Evolutionary conservation across 2,113 vertebrate genomes (phyloP).

Genomic region (Cebus imitator): DNA sequence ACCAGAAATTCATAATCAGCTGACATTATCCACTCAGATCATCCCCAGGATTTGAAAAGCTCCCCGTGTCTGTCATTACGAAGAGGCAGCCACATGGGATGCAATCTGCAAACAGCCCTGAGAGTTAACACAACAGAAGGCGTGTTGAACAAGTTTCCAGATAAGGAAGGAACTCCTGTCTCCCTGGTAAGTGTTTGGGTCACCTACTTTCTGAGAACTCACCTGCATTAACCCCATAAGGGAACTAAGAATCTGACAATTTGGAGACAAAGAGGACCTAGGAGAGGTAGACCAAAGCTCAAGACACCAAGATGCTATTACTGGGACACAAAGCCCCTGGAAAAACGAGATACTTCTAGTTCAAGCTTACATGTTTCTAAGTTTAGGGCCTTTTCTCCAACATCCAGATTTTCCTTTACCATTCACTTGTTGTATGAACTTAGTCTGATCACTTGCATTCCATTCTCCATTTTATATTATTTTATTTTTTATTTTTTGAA

Average conservation of each 20-base stretch:
- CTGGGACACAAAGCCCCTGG: neutral
- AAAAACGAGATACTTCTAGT: neutral
- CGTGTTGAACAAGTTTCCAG: neutral
- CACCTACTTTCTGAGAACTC: constrained; percentile 1
- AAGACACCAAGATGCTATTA: neutral
- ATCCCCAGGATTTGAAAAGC: constrained; percentile 15
- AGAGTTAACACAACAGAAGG: neutral
- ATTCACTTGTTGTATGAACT: neutral
- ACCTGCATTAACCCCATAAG: neutral
- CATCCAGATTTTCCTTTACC: neutral
- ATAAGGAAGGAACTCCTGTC: neutral
- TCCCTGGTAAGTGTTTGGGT: neutral
- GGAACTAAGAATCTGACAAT: neutral
- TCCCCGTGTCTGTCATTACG: neutral
- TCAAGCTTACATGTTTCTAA: neutral
- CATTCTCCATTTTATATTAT: neutral
- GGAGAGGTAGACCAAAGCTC: neutral
- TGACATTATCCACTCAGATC: constrained; percentile 49
- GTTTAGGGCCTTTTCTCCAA: neutral
- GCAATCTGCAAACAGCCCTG: neutral
- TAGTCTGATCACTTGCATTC: neutral
- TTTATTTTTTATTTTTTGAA: too few species aligned
- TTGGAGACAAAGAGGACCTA: neutral
- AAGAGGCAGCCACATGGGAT: neutral
- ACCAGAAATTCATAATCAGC: constrained; percentile 69